Conservation (phyloP, 2,113 vertebrate species). For the Planiliza haematocheilus region DNA sequence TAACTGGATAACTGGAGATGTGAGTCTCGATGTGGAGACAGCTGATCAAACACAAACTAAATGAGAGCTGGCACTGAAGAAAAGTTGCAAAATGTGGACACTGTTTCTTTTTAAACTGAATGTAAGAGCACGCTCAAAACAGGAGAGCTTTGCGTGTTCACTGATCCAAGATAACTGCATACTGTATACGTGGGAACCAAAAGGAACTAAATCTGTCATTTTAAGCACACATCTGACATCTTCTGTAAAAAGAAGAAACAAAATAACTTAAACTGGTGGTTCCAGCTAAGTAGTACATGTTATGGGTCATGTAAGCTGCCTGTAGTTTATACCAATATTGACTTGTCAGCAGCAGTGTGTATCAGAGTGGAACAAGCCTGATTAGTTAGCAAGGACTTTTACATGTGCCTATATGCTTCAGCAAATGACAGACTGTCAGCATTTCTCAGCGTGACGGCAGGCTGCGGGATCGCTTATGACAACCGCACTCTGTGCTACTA, state of each 20-base stretch:
- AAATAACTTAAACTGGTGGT: slow-evolving; percentile 3
- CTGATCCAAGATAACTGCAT: slow-evolving; percentile 9
- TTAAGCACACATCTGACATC: slow-evolving; percentile 8
- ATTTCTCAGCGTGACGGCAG: slow-evolving; percentile 43
- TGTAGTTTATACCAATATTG: slow-evolving; percentile 13
- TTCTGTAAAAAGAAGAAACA: not conserved
- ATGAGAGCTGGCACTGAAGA: not conserved
- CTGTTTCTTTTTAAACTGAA: not conserved
- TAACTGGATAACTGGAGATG: slow-evolving; percentile 39
- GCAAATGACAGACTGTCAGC: slow-evolving; percentile 62
- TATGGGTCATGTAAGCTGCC: not conserved
- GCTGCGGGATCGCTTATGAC: slow-evolving; percentile 65
- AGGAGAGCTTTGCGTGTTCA: too few species aligned
- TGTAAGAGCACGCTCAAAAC: not conserved
- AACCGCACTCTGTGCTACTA: slow-evolving; percentile 61
- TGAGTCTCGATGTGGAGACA: slow-evolving; percentile 19
- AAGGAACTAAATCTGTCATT: slow-evolving; percentile 10
- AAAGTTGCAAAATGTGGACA: not conserved
- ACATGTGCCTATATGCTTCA: slow-evolving; percentile 23
- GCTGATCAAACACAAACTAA: not conserved
- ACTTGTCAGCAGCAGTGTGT: slow-evolving; percentile 16
- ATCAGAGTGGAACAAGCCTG: slow-evolving; percentile 8
- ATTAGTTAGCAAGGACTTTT: slow-evolving; percentile 36
- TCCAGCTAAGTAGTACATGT: not conserved
- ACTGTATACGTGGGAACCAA: not conserved